Evolutionary conservation across 53 echinoderm and acorn worm species (phyloP), one percentile per base, ranked within the genome.

Genomic region (Crossaster papposus): DNA sequence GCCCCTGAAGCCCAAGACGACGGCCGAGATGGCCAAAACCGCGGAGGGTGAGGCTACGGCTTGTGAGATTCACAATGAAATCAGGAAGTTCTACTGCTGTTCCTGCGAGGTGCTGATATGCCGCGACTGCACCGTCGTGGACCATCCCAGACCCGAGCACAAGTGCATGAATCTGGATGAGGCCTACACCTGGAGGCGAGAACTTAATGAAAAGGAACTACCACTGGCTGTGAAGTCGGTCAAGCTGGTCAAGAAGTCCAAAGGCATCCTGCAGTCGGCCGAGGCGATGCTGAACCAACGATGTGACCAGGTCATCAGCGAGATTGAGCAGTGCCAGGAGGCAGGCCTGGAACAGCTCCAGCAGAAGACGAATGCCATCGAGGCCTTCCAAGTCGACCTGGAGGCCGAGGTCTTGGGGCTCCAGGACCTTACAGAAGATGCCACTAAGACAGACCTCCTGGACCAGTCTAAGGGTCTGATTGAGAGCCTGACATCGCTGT

Each of bases 51-150:
- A 86, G 75, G 18, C 58, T 2, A 86, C 75, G 23, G 35, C 58
- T 8, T 86, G 86, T 34, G 86, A 86, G 77, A 30, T 75, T 18
- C 86, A 86, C 86, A 76, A 83, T 29, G 90, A 90, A 64, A 52
- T 65, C 10, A 73, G 36, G 77, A 82, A 83, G 36, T 90, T 82
- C 62, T 90, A 82, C 76, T 90, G 90, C 50, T 63, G 65, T 14
- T 70, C 82, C 2, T 90, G 90, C 58, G 83, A 83, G 73, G 73
- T 83, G 65, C 82, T 83, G 36, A 90, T 90, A 4, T 90, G 90
- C 77, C 82, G 90, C 36, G 90, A 90, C 74, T 90, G 90, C 51
- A 90, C 90, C 7, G 90, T 90, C 23, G 83, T 90, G 36, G 90
- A 90, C 32, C 90, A 90, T 71, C 90, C 90, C 6, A 82, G 90